phyloP scores from a whole-genome alignment of 2,888 invertebrate species.

The Caenorhabditis japonica region DNA sequence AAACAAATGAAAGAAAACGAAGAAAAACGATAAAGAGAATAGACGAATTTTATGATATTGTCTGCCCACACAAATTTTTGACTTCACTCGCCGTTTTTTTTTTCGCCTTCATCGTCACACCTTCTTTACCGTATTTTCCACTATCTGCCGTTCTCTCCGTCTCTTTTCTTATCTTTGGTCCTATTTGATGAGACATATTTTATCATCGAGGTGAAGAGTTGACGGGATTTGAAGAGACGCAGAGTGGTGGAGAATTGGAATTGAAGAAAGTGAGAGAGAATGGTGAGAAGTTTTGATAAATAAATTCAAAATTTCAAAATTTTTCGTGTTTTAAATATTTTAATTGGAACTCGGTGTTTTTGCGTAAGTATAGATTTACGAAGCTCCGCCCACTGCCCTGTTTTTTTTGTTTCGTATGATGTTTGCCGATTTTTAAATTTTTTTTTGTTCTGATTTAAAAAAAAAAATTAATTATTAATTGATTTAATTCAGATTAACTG shows the following conservation, averaged over 20 bases:
- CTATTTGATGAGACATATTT: conserved; percentile 3
- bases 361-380: no score
- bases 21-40: neutral
- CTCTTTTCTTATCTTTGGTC: conserved; percentile 3
- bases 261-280: neutral
- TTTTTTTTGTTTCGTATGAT: no score
- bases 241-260: conserved; percentile 1
- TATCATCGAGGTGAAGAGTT: neutral
- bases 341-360: no score
- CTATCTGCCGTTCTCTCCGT: conserved; percentile 6
- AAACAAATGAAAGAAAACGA: no score
- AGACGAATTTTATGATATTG: conserved; percentile 22
- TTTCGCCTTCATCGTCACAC: conserved; percentile 10
- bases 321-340: no score
- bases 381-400: no score
- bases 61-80: conserved; percentile 14
- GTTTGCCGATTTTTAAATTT: no score
- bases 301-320: no score
- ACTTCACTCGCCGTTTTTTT: no score
- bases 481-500: no score
- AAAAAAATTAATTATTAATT: no score
- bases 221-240: neutral
- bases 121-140: conserved; percentile 32
- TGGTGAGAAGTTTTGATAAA: neutral
- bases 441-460: no score